phyloP scores from a whole-genome alignment of 2,888 invertebrate genomes.

The Deroplatys truncata region DNA sequence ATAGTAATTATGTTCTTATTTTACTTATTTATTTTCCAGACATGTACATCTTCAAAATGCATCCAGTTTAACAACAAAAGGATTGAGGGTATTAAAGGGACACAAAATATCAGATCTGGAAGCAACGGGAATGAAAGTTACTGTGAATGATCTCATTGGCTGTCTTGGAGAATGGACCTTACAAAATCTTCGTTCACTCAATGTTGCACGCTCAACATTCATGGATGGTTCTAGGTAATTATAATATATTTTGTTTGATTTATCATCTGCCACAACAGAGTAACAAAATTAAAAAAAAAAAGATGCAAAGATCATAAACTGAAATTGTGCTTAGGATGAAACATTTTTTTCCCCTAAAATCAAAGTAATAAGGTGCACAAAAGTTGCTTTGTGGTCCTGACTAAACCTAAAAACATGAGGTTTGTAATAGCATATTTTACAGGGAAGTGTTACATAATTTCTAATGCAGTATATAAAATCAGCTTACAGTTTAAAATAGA shows the following conservation, averaged over 20 bases:
- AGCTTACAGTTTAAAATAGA: too few relatives aligned
- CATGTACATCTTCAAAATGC: constrained; percentile 57
- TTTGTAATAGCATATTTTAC: too few relatives aligned
- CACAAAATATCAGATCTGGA: constrained; percentile 61
- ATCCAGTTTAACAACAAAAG: constrained; percentile 53
- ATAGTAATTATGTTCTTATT: too few relatives aligned
- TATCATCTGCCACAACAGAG: background rate
- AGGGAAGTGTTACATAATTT: too few relatives aligned
- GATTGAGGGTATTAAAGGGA: constrained; percentile 55
- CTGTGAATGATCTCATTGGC: constrained; percentile 58
- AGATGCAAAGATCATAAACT: too few relatives aligned
- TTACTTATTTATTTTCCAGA: constrained; percentile 37
- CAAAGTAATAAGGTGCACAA: too few relatives aligned
- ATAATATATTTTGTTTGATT: background rate
- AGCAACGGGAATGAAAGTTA: constrained; percentile 54
- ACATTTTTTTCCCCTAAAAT: too few relatives aligned
- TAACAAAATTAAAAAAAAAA: background rate
- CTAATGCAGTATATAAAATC: too few relatives aligned
- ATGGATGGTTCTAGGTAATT: constrained; percentile 53
- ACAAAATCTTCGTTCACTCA: constrained; percentile 55
- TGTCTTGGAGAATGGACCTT: constrained; percentile 63
- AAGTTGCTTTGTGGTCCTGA: too few relatives aligned
- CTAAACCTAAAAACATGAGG: too few relatives aligned
- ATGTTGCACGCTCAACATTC: constrained; percentile 60
- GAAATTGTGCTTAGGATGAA: too few relatives aligned